Evolutionary conservation across 2,797 vertebrate genomes (phyloP), one percentile per base, ranked within the genome.

Genomic region (Centroberyx gerrardi): DNA sequence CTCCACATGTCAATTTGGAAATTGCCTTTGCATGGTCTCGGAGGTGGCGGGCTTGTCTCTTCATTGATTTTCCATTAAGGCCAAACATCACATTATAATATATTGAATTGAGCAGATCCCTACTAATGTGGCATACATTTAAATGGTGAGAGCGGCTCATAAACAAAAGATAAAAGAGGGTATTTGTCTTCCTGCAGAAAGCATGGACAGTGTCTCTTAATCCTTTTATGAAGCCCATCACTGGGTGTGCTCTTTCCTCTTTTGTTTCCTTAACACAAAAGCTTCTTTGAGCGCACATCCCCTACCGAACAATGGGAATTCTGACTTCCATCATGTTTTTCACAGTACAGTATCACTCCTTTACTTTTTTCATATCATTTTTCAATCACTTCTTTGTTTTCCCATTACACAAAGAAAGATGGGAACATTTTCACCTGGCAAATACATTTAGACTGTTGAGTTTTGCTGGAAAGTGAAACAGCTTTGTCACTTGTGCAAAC

Each of bases 51-150:
- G 77, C 93, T 93, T 92, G 93, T 94, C 91, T 90, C 56, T 0
- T 60, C 80, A 96, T 96, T 90, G 95, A 96, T 95, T 95, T 92
- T 88, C 92, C 93, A 96, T 96, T 95, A 95, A 90, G 90, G 76
- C 62, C 87, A 80, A 91, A 91, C 93, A 90, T 92, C 89, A 82
- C 94, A 92, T 95, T 95, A 93, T 88, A 94, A 95, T 94, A 92
- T 92, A 94, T 95, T 70, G 92, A 94, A 92, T 78, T 61, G 80
- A 88, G 81, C 78, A 92, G 90, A 90, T 91, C 86, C 70, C 83
- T 61, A 72, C 88, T 88, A 89, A 93, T 92, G 93, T 82, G 84
- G 78, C 81, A 67, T 87, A 91, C 92, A 92, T 95, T 92, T 90
- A 92, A 94, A 94, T 93, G 77, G 72, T 62, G 82, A 81, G 83